Percentiles rank a stretch among this genome's conserved stretches.
Evolutionary conservation across 2,797 vertebrate genomes (phyloP).

Genomic region (Alfaro cultratus): DNA sequence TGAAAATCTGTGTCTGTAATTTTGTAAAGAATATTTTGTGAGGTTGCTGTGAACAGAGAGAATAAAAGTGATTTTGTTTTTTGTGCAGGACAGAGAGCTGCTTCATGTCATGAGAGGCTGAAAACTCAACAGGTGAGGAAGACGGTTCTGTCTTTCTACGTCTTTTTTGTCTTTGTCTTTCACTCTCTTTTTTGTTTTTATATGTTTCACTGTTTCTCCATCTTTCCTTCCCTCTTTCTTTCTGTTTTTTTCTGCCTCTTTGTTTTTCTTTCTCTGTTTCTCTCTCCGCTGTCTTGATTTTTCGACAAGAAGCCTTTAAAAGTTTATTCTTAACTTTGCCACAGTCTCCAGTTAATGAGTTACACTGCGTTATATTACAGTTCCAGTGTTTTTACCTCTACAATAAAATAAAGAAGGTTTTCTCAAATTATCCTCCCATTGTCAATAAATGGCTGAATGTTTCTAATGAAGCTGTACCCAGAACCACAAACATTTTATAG

Average conservation of each 20-base stretch:
- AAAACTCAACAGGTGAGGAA: constrained; percentile 47
- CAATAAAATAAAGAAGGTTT: background rate
- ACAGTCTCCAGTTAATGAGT: background rate
- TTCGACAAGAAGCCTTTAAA: too few relatives aligned
- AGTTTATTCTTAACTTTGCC: background rate
- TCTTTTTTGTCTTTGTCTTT: background rate
- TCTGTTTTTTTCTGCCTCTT: too few relatives aligned
- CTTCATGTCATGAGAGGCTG: constrained; percentile 35
- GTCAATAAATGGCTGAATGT: background rate
- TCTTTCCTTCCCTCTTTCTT: too few relatives aligned
- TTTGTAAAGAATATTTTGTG: too few relatives aligned
- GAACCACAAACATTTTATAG: background rate
- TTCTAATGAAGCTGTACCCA: background rate
- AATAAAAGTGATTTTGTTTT: background rate
- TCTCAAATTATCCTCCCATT: background rate
- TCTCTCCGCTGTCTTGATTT: too few relatives aligned
- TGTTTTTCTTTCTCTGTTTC: too few relatives aligned
- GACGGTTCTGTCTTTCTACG: background rate
- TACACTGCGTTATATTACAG: background rate
- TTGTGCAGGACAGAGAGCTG: constrained; percentile 34
- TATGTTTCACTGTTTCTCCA: too few relatives aligned
- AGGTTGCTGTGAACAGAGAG: background rate
- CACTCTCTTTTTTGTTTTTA: too few relatives aligned
- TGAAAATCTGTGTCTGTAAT: too few relatives aligned
- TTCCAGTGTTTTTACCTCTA: background rate